A percentile compares a stretch with the other conserved stretches of the same genome.
Evolutionary conservation across 2,797 vertebrate genomes (phyloP).

Genomic region (Cichlasoma orientale): DNA sequence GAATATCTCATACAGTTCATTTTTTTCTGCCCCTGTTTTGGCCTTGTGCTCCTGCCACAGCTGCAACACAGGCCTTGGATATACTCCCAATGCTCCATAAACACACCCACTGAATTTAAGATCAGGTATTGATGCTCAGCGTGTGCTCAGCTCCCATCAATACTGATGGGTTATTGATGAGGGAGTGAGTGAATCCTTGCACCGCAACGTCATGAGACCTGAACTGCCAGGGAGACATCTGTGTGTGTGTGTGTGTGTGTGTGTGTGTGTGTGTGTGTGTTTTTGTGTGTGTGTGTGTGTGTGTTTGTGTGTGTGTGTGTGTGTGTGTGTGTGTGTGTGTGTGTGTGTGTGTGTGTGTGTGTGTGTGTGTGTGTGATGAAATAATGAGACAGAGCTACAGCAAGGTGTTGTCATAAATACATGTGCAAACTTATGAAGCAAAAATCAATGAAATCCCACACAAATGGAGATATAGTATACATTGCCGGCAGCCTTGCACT

Average conservation of each 20-base stretch:
- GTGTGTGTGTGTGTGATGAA: constrained; percentile 42
- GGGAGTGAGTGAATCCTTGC: constrained; percentile 64
- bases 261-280: constrained; percentile 25
- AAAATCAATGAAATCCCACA: constrained; percentile 76
- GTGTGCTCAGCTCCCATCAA: constrained; percentile 68
- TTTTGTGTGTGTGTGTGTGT: constrained; percentile 1
- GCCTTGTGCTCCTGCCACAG: constrained; percentile 33
- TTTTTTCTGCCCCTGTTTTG: neutral
- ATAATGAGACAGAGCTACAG: constrained; percentile 58
- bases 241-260: constrained; percentile 30
- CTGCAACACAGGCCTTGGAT: constrained; percentile 46
- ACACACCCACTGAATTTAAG: constrained; percentile 67
- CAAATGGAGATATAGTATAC: constrained; percentile 72
- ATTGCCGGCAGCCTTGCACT: constrained; percentile 74
- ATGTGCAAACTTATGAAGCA: constrained; percentile 20
- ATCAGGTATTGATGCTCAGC: constrained; percentile 68
- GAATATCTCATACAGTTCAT: neutral
- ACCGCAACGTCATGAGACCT: constrained; percentile 46
- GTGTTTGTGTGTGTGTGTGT: constrained; percentile 36
- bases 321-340: constrained; percentile 37
- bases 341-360: constrained; percentile 36
- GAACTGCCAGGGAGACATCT: constrained; percentile 46
- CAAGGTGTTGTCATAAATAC: constrained; percentile 45
- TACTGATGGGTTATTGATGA: constrained; percentile 81
- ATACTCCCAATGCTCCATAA: constrained; percentile 33